These are phyloP conservation scores for Ceyx margarethae DNA, from an alignment of 2,113 vertebrate genomes.

Conservation along the genomic window DNA sequence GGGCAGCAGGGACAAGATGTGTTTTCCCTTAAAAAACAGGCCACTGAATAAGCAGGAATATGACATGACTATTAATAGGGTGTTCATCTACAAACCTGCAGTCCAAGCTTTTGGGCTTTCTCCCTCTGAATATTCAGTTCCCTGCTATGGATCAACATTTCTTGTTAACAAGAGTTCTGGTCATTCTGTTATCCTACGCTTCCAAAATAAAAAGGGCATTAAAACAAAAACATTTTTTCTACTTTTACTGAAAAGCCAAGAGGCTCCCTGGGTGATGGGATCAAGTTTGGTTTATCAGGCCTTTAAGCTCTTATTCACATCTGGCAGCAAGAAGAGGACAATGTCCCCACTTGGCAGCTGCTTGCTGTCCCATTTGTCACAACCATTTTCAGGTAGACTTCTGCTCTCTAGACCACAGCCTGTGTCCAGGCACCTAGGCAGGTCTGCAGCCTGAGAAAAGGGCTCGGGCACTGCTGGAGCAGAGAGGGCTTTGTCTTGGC, in stretches of 20 bases:
- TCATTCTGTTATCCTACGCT: neutral
- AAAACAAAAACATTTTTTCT: neutral
- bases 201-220: neutral
- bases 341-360: neutral
- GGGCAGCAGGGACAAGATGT: neutral
- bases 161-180: neutral
- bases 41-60: neutral
- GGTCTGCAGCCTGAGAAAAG: neutral
- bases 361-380: neutral
- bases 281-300: neutral
- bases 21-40: neutral
- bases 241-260: neutral
- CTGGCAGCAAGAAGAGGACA: neutral
- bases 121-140: neutral
- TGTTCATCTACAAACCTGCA: neutral
- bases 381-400: neutral
- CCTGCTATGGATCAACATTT: neutral
- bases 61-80: neutral
- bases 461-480: fast-evolving
- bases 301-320: neutral
- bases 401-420: neutral
- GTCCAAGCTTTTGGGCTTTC: neutral
- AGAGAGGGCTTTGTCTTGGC: neutral
- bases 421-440: neutral
- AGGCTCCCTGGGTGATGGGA: neutral